Evolutionary conservation across 2,797 vertebrate genomes (phyloP).

Genomic region (Borostomias antarcticus): DNA sequence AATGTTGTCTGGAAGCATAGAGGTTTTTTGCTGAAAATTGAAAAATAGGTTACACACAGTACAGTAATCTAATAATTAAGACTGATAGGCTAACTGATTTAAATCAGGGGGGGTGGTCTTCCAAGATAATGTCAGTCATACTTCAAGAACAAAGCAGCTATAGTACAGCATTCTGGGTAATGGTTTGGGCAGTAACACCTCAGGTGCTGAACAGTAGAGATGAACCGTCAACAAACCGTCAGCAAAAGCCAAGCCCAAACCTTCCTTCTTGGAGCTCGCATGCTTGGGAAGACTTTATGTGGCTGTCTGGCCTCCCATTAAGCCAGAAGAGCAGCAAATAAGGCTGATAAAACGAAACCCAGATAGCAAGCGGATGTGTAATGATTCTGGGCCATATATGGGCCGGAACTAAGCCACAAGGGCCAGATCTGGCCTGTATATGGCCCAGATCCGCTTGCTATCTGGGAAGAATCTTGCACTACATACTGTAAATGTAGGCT

Average conservation of each 20-base stretch:
- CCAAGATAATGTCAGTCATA: slow-evolving; percentile 43
- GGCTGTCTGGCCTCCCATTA: not conserved
- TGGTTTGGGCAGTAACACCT: slow-evolving; percentile 42
- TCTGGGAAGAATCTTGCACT: no score
- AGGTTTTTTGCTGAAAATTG: slow-evolving; percentile 36
- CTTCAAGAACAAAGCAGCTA: slow-evolving; percentile 44
- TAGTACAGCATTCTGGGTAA: slow-evolving; percentile 27
- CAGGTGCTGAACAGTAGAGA: slow-evolving; percentile 34
- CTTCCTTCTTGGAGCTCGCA: no score
- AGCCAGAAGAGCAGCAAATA: not conserved
- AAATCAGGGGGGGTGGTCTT: slow-evolving; percentile 39
- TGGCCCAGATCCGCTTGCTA: no score
- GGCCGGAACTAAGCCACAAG: no score
- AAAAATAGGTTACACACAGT: slow-evolving; percentile 26
- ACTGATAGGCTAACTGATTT: slow-evolving; percentile 32
- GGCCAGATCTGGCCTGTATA: no score
- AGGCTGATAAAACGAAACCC: not conserved
- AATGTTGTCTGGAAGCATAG: no score
- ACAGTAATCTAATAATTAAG: slow-evolving; percentile 47
- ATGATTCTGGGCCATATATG: no score
- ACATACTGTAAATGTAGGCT: no score
- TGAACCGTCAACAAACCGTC: slow-evolving; percentile 25
- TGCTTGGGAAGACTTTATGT: slow-evolving; percentile 31
- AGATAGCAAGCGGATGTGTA: no score
- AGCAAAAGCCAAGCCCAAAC: no score